A percentile compares a stretch with the other conserved stretches of the same genome.
Evolutionary conservation across 2,113 vertebrate genomes (phyloP).

Genomic region (Rafetus swinhoei): DNA sequence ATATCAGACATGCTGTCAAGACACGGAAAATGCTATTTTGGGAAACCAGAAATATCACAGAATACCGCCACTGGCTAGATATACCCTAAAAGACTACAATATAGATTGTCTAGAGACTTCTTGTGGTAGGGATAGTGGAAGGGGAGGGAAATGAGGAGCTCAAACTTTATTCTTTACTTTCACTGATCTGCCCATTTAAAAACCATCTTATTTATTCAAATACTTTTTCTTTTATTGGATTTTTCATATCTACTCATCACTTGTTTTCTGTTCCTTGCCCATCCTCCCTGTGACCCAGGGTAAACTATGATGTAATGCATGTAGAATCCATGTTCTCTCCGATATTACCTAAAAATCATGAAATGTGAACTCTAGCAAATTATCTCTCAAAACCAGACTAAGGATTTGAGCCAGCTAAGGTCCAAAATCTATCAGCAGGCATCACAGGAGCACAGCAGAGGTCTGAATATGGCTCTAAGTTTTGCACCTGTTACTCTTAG

Average conservation of each 20-base stretch:
- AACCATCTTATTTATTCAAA: too few relatives aligned
- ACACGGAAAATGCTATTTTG: too few relatives aligned
- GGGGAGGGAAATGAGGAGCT: neutral
- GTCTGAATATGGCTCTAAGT: neutral
- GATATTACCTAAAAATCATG: neutral
- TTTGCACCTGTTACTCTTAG: neutral
- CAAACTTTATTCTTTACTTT: neutral
- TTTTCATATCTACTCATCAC: neutral
- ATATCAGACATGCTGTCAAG: too few relatives aligned
- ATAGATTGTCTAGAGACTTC: too few relatives aligned
- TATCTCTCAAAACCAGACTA: rapidly evolving
- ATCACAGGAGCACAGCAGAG: neutral
- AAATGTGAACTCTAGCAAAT: neutral
- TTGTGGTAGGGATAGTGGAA: neutral
- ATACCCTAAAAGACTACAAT: too few relatives aligned
- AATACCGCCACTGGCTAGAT: too few relatives aligned
- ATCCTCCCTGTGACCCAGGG: neutral
- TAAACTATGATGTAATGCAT: neutral
- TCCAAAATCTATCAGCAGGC: neutral
- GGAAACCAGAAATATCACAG: too few relatives aligned
- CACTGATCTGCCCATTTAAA: too few relatives aligned
- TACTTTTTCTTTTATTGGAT: neutral
- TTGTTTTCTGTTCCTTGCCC: neutral
- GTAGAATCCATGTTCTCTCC: neutral
- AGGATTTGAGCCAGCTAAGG: neutral